Conservation (phyloP, 2,797 vertebrate species). For the Alcedo atthis region DNA sequence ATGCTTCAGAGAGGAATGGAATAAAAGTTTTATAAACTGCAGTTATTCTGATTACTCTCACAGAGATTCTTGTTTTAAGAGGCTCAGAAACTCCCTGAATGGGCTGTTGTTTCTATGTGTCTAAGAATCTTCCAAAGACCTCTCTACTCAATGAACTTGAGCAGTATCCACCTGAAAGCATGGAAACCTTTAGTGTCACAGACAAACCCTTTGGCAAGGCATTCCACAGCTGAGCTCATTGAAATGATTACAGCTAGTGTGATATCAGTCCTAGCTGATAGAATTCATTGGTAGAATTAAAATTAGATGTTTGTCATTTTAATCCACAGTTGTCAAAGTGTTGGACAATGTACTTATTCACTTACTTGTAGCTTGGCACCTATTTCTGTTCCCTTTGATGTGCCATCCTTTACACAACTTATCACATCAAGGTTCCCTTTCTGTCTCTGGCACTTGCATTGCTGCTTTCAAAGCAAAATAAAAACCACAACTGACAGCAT, state of each 20-base stretch:
- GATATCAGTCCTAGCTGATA: background rate
- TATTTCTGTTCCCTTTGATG: background rate
- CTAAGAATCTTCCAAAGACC: background rate
- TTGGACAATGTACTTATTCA: background rate
- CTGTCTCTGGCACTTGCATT: background rate
- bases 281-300: background rate
- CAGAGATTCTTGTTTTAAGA: background rate
- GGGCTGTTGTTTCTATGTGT: background rate
- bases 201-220: background rate
- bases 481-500: background rate
- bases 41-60: background rate
- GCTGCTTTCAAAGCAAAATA: constrained; percentile 35
- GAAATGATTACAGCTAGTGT: background rate
- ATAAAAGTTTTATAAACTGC: background rate
- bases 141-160: background rate
- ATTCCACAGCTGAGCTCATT: background rate
- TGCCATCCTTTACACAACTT: background rate
- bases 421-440: background rate
- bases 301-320: background rate
- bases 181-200: background rate
- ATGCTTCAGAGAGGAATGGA: background rate
- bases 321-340: background rate
- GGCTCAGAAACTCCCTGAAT: background rate
- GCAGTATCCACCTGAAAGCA: background rate
- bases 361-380: background rate